Evolutionary conservation across 2,888 invertebrate genomes (phyloP).

Genomic region (Oligia fasciuncula): DNA sequence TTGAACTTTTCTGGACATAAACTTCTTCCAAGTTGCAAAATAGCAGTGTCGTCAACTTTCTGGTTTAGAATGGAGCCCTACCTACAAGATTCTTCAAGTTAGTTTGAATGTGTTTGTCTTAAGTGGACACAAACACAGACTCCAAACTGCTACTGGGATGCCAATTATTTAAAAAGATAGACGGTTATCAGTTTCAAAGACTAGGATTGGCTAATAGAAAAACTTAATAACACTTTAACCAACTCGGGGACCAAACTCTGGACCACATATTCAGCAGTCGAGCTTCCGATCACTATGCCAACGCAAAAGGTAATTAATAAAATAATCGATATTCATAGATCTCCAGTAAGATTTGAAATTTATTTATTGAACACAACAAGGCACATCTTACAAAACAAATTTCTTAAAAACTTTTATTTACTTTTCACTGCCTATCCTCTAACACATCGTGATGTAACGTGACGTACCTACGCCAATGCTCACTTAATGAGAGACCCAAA

Average conservation of each 20-base stretch:
- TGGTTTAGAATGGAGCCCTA: neutral
- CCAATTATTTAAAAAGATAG: neutral
- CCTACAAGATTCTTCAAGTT: neutral
- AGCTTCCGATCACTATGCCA: no score
- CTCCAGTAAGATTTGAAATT: conserved; percentile 6
- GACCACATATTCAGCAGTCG: neutral
- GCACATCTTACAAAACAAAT: conserved; percentile 24
- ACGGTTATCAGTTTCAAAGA: neutral
- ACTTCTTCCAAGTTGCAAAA: neutral
- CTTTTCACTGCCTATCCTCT: conserved; percentile 14
- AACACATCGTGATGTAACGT: conserved; percentile 41
- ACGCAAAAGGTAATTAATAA: neutral
- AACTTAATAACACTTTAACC: neutral
- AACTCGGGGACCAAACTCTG: neutral
- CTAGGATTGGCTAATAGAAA: neutral
- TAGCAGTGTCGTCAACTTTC: neutral
- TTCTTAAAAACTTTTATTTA: conserved; percentile 38
- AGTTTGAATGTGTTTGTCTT: neutral
- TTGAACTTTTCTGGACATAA: neutral
- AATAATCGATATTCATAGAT: neutral
- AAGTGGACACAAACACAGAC: neutral
- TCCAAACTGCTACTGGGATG: neutral
- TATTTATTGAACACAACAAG: conserved; percentile 20
- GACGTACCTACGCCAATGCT: neutral
- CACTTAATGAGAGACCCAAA: conserved; percentile 39